These are phyloP conservation scores for Urophycis tenuis DNA, from an alignment of 2,797 vertebrate genomes.

Conservation along the genomic window DNA sequence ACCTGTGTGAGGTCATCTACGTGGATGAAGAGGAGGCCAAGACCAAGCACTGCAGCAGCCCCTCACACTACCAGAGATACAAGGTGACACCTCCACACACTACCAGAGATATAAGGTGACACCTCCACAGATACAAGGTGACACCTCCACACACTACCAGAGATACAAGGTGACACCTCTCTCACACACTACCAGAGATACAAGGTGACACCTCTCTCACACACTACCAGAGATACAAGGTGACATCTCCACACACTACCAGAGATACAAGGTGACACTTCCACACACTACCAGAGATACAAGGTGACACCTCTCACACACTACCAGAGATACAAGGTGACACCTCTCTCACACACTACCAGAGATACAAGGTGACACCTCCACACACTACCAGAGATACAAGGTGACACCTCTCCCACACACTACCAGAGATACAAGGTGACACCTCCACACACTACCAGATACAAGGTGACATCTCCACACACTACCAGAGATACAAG, in stretches of 20 bases:
- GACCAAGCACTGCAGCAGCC: slow-evolving; percentile 64
- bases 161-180: slow-evolving; percentile 31
- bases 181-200: not conserved
- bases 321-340: too few species aligned
- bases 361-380: too few species aligned
- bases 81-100: slow-evolving; percentile 33
- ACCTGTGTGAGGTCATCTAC: slow-evolving; percentile 67
- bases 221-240: not conserved
- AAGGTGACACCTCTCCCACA: too few species aligned
- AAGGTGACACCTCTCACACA: not conserved
- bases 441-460: too few species aligned
- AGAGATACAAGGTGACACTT: not conserved
- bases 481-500: too few species aligned
- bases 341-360: too few species aligned
- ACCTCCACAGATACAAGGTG: not conserved
- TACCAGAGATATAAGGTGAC: not conserved
- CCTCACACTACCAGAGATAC: slow-evolving; percentile 61
- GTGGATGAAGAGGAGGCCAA: slow-evolving; percentile 68
- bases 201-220: not conserved
- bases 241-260: too few species aligned
- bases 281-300: not conserved
- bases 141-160: slow-evolving; percentile 26
- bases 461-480: too few species aligned
- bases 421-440: too few species aligned
- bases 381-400: not conserved